Conservation (phyloP, 53 echinoderm and acorn worm genomes). For the Zoroaster sp. region DNA sequence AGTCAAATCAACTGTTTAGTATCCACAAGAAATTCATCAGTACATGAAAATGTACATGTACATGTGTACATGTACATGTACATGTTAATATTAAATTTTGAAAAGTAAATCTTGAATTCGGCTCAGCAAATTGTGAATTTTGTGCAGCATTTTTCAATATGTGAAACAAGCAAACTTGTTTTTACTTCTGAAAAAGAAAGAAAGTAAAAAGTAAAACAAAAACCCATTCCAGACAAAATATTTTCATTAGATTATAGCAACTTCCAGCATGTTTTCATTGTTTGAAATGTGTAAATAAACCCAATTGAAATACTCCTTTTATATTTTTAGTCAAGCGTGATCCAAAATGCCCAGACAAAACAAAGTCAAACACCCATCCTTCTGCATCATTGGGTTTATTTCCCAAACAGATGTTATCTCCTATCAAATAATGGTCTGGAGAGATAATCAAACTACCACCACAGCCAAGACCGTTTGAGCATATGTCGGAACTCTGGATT, state of each 20-base stretch:
- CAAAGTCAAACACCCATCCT: too few species aligned
- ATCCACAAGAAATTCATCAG: too few species aligned
- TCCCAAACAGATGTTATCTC: neutral
- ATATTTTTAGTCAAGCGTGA: too few species aligned
- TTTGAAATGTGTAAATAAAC: neutral
- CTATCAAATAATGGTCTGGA: neutral
- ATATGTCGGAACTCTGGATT: neutral
- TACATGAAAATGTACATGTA: too few species aligned
- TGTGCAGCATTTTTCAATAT: too few species aligned
- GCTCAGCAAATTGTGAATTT: too few species aligned
- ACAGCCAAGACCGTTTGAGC: neutral
- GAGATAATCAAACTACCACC: neutral
- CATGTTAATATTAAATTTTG: too few species aligned
- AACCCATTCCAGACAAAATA: neutral
- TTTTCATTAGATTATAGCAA: neutral
- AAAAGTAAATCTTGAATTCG: too few species aligned
- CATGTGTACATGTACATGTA: too few species aligned
- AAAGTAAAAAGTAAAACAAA: neutral
- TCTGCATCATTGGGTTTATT: neutral
- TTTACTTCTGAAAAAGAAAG: neutral
- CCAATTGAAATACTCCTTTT: too few species aligned
- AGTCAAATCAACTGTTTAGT: too few species aligned
- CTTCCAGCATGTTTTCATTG: neutral
- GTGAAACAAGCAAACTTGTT: neutral
- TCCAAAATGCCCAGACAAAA: too few species aligned